Evolutionary conservation across 2,888 invertebrate species (phyloP), one percentile per base, ranked within the genome.

Genomic region (Polymixis lichenea): DNA sequence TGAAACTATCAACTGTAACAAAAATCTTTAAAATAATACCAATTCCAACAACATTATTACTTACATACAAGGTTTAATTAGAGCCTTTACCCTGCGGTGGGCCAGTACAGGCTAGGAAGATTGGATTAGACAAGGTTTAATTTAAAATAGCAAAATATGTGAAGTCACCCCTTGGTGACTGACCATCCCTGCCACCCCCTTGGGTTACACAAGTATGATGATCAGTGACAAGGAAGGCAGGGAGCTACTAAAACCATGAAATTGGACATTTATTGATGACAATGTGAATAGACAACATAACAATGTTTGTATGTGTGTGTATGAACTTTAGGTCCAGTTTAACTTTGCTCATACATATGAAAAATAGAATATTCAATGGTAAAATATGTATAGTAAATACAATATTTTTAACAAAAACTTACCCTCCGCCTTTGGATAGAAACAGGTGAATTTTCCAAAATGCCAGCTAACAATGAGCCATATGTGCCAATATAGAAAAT

Each of bases 401-500:
- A 28, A 58, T 7, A 32, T 19, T 11, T 60, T 53, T 28, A 49
- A 32, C 17, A 13, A n/a, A n/a, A n/a, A n/a, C 53, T 60, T 89
- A 97, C 97, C 95, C 97, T 97, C 88, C 97, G 93, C 81, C 97
- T 95, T 46, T 92, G 90, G 53, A 95, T 89, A 74, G 97, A 97
- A 43, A 97, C 95, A 19, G 97, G 96, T 32, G 97, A 97, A 88
- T 96, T 95, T 86, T 97, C 97, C 82, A 97, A 90, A 58, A 97
- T 97, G 22, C 97, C 96, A 78, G 97, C 97, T 38, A 98, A 89
- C 61, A 97, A 93, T 22, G 97, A 97, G 89, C 98, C 97, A 65
- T 97, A 97, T 49, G 96, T 94, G 7, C 98, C 98, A 88, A 98
- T 92, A 69, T 97, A 97, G 88, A 97, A 98, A 43, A 98, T 94